Conservation (phyloP, 2,888 invertebrate species). For the Agelastica alni region DNA sequence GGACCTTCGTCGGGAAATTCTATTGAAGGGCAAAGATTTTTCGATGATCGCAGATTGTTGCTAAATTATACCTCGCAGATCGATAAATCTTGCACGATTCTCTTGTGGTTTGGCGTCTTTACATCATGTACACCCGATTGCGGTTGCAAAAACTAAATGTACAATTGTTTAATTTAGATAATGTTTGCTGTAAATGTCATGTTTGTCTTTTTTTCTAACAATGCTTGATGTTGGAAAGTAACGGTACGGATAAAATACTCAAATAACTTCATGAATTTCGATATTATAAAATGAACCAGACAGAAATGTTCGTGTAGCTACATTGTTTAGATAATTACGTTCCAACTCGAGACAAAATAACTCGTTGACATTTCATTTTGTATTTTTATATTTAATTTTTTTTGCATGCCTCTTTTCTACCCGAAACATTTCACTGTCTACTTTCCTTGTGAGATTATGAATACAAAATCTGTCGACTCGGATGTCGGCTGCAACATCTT, state of each 20-base stretch:
- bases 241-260: not conserved
- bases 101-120: too few relatives aligned
- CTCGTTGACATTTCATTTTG: conserved; percentile 13
- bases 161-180: too few relatives aligned
- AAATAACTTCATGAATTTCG: not conserved
- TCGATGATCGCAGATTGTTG: too few relatives aligned
- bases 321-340: conserved; percentile 13
- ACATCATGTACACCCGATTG: too few relatives aligned
- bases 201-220: too few relatives aligned
- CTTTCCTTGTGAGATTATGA: conserved; percentile 37
- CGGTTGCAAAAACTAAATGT: too few relatives aligned
- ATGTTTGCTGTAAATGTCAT: too few relatives aligned
- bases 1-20: too few relatives aligned
- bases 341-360: conserved; percentile 5
- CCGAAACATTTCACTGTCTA: conserved; percentile 12
- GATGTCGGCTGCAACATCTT: conserved; percentile 34
- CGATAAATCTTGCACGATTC: too few relatives aligned
- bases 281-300: conserved; percentile 4
- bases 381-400: conserved; percentile 11
- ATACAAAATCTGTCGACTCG: conserved; percentile 38
- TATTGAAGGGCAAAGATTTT: too few relatives aligned
- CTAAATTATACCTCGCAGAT: too few relatives aligned
- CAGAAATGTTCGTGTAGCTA: not conserved
- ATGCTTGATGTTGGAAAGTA: too few relatives aligned
- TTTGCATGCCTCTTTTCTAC: conserved; percentile 5